phyloP scores from a whole-genome alignment of 1,140 invertebrate genomes.

The Spodoptera litura region DNA sequence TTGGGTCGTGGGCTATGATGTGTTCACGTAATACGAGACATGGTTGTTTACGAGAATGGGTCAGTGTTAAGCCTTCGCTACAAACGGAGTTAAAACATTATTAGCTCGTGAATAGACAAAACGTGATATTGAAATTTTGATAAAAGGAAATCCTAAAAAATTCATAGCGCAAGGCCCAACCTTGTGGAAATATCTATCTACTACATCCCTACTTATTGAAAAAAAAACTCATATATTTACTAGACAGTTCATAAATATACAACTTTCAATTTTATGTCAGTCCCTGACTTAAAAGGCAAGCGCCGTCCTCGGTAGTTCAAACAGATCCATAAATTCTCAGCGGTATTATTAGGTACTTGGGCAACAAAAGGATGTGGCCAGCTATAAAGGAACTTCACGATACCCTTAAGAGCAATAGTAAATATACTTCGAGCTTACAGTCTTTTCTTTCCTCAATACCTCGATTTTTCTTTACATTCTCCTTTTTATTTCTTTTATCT shows the following conservation, averaged over 20 bases:
- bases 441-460: conserved; percentile 17
- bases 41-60: background rate
- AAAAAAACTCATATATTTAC: background rate
- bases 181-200: no score
- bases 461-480: background rate
- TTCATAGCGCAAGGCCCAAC: no score
- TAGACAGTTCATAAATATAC: background rate
- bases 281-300: background rate
- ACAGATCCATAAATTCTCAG: conserved; percentile 25
- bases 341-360: conserved; percentile 1
- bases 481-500: background rate
- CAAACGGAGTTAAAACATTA: no score
- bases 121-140: no score
- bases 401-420: conserved; percentile 1
- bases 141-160: no score
- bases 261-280: background rate
- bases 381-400: conserved; percentile 10
- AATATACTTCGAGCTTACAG: conserved; percentile 1
- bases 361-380: conserved; percentile 21
- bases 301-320: conserved; percentile 5
- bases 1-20: background rate
- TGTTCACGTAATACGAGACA: no score
- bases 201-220: no score
- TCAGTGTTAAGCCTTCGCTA: no score
- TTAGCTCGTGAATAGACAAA: no score